These are phyloP conservation scores for Vollenhovia emeryi DNA, from an alignment of 1,140 invertebrate species.

Conservation along the genomic window DNA sequence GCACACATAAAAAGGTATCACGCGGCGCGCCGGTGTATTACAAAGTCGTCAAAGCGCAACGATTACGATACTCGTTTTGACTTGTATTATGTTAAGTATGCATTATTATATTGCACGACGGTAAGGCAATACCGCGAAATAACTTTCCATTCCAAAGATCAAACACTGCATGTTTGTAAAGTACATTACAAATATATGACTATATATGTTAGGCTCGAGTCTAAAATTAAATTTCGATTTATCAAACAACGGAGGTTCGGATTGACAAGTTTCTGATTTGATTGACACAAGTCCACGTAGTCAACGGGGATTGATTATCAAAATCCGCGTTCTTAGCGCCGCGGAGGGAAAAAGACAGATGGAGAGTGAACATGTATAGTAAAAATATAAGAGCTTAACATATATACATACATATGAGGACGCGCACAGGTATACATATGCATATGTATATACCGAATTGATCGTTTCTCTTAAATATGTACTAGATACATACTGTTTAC, in stretches of 20 bases:
- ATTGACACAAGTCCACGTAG: no score
- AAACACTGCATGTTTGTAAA: slow-evolving; percentile 45
- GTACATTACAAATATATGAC: slow-evolving; percentile 35
- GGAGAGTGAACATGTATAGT: slow-evolving; percentile 6
- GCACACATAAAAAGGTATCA: not conserved
- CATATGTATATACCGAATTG: slow-evolving; percentile 23
- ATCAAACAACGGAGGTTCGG: not conserved
- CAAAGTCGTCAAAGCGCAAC: slow-evolving; percentile 23
- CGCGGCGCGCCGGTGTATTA: not conserved
- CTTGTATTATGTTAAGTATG: slow-evolving; percentile 43
- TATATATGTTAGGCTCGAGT: slow-evolving; percentile 42
- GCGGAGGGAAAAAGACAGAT: not conserved
- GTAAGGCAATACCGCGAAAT: slow-evolving; percentile 52
- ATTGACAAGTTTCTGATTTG: slow-evolving; percentile 10
- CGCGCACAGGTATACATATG: not conserved
- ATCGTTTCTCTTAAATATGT: slow-evolving; percentile 30
- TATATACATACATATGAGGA: slow-evolving; percentile 27
- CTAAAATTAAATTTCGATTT: slow-evolving; percentile 27
- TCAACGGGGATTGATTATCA: not conserved
- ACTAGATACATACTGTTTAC: slow-evolving; percentile 41
- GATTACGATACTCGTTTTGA: slow-evolving; percentile 29
- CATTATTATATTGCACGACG: slow-evolving; percentile 51
- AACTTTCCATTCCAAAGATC: slow-evolving; percentile 54
- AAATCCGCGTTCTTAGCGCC: not conserved
- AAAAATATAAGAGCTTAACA: slow-evolving; percentile 41